These are phyloP conservation scores for Pandemis cinnamomeana DNA, from an alignment of 2,888 invertebrate species.

Conservation along the genomic window DNA sequence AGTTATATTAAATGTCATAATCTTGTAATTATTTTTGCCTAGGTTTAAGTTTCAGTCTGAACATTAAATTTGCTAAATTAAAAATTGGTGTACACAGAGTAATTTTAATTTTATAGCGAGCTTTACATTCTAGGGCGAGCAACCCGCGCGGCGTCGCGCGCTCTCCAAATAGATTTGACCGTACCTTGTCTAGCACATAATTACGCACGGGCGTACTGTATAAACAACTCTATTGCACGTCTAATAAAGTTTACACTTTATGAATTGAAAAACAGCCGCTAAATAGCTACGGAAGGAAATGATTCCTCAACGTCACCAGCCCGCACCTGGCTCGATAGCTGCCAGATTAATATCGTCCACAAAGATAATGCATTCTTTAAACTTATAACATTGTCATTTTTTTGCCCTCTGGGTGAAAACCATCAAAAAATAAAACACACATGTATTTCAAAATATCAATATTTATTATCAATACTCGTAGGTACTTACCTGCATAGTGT, in stretches of 20 bases:
- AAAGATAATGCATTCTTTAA: not conserved
- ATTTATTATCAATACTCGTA: constrained; percentile 74
- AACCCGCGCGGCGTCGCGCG: constrained; percentile 47
- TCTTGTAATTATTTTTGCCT: constrained; percentile 1
- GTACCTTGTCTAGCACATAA: constrained; percentile 59
- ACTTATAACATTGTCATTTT: not conserved
- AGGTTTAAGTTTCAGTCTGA: not conserved
- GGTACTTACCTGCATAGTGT: constrained; percentile 66
- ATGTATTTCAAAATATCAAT: constrained; percentile 60
- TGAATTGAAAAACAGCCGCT: constrained; percentile 41
- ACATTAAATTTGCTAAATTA: not conserved
- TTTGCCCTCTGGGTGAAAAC: not conserved
- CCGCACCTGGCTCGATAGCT: constrained; percentile 41
- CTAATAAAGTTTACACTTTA: constrained; percentile 50
- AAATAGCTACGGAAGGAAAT: constrained; percentile 59
- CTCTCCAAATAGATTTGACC: constrained; percentile 74
- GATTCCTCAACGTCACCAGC: constrained; percentile 57
- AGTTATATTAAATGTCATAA: not conserved
- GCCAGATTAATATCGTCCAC: constrained; percentile 14
- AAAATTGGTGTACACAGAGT: not conserved
- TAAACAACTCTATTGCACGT: constrained; percentile 52
- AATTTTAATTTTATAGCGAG: constrained; percentile 17
- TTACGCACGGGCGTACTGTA: constrained; percentile 45
- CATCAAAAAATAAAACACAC: constrained; percentile 51
- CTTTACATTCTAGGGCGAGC: constrained; percentile 54